These are phyloP conservation scores for Syngnathus acus DNA, from an alignment of 2,797 vertebrate genomes.

Conservation along the genomic window DNA sequence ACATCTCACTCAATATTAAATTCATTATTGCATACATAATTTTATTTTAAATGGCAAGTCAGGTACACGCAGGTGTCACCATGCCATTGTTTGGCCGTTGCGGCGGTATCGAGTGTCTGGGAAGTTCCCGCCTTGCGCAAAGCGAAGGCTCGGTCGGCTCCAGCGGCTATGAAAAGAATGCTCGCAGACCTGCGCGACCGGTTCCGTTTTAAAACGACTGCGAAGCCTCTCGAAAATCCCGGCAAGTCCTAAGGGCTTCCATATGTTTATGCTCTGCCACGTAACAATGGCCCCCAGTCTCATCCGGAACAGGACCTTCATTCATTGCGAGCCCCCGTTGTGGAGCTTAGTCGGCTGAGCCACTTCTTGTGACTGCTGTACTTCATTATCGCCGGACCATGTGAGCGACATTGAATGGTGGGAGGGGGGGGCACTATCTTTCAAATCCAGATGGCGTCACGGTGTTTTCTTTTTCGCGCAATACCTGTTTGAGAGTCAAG, in stretches of 20 bases:
- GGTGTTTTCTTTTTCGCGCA: background rate
- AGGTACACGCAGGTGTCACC: no score
- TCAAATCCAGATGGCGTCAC: constrained; percentile 2
- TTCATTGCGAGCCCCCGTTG: constrained; percentile 63
- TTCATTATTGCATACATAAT: background rate
- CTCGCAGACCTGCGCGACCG: constrained; percentile 46
- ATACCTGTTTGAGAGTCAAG: background rate
- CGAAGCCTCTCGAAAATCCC: constrained; percentile 40
- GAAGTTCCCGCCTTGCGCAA: constrained; percentile 5
- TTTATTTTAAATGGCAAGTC: no score
- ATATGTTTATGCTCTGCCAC: constrained; percentile 46
- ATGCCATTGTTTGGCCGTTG: background rate
- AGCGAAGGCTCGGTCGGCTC: constrained; percentile 12
- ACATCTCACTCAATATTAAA: background rate
- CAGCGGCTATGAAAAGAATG: constrained; percentile 35
- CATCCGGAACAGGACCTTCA: constrained; percentile 65
- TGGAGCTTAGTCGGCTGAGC: constrained; percentile 66
- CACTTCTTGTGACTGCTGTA: constrained; percentile 69
- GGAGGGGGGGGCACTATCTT: background rate
- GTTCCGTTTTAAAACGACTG: constrained; percentile 30
- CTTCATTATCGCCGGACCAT: constrained; percentile 51
- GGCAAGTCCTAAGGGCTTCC: constrained; percentile 44
- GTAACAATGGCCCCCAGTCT: constrained; percentile 69
- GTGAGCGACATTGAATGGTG: constrained; percentile 40
- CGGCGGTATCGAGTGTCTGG: background rate